phyloP scores from a whole-genome alignment of 2,888 invertebrate genomes.

The Yponomeuta sedellus region DNA sequence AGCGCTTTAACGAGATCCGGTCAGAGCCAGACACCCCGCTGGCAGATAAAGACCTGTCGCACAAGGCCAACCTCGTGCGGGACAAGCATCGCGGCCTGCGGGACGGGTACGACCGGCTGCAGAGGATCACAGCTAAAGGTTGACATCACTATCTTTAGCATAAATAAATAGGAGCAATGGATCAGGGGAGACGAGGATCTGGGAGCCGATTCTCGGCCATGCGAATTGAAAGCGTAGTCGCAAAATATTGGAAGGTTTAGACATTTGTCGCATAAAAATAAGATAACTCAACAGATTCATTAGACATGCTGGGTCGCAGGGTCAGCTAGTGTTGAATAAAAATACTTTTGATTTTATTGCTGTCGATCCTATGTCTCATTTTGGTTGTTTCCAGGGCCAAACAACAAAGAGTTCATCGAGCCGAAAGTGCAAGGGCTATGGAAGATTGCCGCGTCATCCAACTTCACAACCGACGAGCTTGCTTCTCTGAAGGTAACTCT shows the following conservation, averaged over 20 bases:
- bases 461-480: constrained; percentile 89
- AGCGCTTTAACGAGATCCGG: constrained; percentile 82
- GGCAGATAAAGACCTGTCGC: constrained; percentile 76
- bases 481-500: constrained; percentile 83
- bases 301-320: too few relatives aligned
- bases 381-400: constrained; percentile 70
- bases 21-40: constrained; percentile 42
- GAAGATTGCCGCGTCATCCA: constrained; percentile 86
- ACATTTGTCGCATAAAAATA: too few relatives aligned
- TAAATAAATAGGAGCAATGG: too few relatives aligned
- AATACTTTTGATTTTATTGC: too few relatives aligned
- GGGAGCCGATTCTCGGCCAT: too few relatives aligned
- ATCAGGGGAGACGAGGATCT: too few relatives aligned
- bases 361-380: too few relatives aligned
- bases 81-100: constrained; percentile 85
- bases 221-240: too few relatives aligned
- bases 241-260: too few relatives aligned
- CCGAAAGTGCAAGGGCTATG: constrained; percentile 93
- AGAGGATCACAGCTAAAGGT: constrained; percentile 84
- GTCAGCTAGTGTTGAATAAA: too few relatives aligned
- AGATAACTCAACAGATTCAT: too few relatives aligned
- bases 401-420: constrained; percentile 91
- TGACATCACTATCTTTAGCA: not conserved
- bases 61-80: constrained; percentile 82
- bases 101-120: constrained; percentile 86